phyloP scores from a whole-genome alignment of 2,888 invertebrate species.

The Coronaproctus castanopsis region DNA sequence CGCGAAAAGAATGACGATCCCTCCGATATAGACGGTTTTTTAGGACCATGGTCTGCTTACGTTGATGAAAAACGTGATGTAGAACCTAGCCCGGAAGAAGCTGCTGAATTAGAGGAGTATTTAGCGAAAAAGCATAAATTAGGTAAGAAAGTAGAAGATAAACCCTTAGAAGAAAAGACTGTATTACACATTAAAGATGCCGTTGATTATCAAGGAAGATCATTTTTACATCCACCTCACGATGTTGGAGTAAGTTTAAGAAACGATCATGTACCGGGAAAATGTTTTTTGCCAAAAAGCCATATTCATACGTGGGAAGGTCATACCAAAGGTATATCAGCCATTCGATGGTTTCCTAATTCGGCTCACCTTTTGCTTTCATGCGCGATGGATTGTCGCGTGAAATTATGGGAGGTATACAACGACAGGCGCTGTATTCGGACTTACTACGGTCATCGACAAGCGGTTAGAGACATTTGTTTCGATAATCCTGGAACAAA shows the following conservation, averaged over 20 bases:
- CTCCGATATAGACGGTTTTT: conserved; percentile 77
- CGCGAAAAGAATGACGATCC: conserved; percentile 74
- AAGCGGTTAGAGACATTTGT: conserved; percentile 86
- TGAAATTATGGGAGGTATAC: conserved; percentile 98
- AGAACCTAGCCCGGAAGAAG: conserved; percentile 73
- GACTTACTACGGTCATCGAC: conserved; percentile 88
- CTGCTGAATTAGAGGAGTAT: conserved; percentile 83
- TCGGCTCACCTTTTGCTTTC: conserved; percentile 89
- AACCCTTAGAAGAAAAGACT: conserved; percentile 84
- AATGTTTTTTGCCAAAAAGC: conserved; percentile 89
- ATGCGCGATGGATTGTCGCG: conserved; percentile 88
- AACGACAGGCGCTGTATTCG: conserved; percentile 78
- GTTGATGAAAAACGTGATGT: conserved; percentile 71
- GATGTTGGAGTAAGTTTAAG: conserved; percentile 78
- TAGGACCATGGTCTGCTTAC: conserved; percentile 95
- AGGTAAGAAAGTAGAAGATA: conserved; percentile 69
- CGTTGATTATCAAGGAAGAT: conserved; percentile 90
- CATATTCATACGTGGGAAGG: conserved; percentile 93
- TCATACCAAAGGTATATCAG: conserved; percentile 88
- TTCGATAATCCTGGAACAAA: conserved; percentile 86
- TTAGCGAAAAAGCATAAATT: conserved; percentile 75
- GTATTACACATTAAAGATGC: conserved; percentile 83
- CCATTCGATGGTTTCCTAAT: conserved; percentile 82
- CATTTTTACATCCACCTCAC: conserved; percentile 79
- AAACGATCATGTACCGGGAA: conserved; percentile 71